phyloP scores from a whole-genome alignment of 2,888 invertebrate species.

The Clistopyga incitator region DNA sequence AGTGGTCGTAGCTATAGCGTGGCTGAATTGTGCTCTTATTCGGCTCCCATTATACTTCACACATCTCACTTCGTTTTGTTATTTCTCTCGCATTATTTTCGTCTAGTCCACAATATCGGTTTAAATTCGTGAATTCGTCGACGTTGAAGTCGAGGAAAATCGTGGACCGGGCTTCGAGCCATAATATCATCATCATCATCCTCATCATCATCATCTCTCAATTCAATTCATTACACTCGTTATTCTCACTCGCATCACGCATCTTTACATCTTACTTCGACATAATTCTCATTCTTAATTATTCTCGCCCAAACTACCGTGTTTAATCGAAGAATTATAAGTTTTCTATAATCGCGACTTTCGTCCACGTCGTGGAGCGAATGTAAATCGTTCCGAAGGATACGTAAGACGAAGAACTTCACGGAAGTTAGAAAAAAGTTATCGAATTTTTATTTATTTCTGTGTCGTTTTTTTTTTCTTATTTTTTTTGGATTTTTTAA shows the following conservation, averaged over 20 bases:
- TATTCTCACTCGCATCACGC: slow-evolving; percentile 44
- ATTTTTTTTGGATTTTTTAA: slow-evolving; percentile 14
- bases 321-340: slow-evolving; percentile 64
- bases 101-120: slow-evolving; percentile 39
- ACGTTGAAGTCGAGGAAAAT: slow-evolving; percentile 58
- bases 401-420: slow-evolving; percentile 74
- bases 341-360: slow-evolving; percentile 60
- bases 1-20: slow-evolving; percentile 82
- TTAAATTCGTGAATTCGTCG: slow-evolving; percentile 54
- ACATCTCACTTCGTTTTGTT: slow-evolving; percentile 49
- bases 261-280: slow-evolving; percentile 27
- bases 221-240: slow-evolving; percentile 16
- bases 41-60: slow-evolving; percentile 58
- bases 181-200: too few relatives aligned
- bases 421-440: slow-evolving; percentile 76
- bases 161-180: slow-evolving; percentile 63
- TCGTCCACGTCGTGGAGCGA: slow-evolving; percentile 34
- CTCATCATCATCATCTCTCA: too few relatives aligned
- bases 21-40: slow-evolving; percentile 74
- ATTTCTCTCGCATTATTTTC: slow-evolving; percentile 43
- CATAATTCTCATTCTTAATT: slow-evolving; percentile 42
- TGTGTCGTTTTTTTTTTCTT: slow-evolving; percentile 37
- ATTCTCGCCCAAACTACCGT: slow-evolving; percentile 61
- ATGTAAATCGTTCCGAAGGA: slow-evolving; percentile 67
- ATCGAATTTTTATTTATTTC: slow-evolving; percentile 68